Conservation (phyloP, 2,797 vertebrate genomes). For the Amblyraja radiata region DNA sequence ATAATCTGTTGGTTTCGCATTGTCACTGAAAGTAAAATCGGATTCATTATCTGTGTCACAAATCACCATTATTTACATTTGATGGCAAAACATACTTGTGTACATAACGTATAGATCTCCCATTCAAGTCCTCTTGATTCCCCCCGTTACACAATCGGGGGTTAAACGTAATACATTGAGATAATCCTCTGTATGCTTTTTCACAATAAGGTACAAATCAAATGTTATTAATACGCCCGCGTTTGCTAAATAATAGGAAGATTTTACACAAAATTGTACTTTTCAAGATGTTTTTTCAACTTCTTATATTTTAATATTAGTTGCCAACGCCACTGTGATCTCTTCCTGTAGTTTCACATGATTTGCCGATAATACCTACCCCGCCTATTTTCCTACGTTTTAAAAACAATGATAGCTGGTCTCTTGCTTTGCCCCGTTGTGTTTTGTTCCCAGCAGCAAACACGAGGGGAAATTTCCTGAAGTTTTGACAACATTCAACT, state of each 20-base stretch:
- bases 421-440: neutral
- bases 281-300: neutral
- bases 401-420: neutral
- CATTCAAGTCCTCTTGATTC: neutral
- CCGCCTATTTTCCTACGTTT: neutral
- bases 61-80: neutral
- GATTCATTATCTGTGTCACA: neutral
- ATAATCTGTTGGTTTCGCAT: no score
- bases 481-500: neutral
- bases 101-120: neutral
- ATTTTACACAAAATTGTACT: neutral
- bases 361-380: neutral
- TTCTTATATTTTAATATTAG: neutral
- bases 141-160: no score
- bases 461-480: neutral
- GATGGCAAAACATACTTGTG: neutral
- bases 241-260: neutral
- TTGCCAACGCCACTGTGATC: neutral
- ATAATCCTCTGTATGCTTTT: neutral
- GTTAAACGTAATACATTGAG: neutral
- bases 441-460: neutral
- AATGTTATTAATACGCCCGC: no score
- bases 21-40: neutral
- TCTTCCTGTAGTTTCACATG: neutral
- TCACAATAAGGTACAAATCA: neutral